These are phyloP conservation scores for Emesis russula DNA, from an alignment of 2,888 invertebrate species.

Conservation along the genomic window DNA sequence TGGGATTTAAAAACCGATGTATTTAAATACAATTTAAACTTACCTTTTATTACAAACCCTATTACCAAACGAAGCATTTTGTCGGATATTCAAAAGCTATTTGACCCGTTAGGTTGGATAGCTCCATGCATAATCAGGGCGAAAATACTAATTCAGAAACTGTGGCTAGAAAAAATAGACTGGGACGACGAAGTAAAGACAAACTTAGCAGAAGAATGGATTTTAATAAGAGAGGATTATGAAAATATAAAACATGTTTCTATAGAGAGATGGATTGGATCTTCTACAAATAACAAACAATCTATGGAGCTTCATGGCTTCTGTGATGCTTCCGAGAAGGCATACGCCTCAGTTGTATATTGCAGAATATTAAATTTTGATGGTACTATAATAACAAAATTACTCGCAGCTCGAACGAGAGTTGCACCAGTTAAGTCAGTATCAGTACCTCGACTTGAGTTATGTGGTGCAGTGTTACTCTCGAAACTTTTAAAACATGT, in stretches of 20 bases:
- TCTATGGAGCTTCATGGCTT: neutral
- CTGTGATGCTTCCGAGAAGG: neutral
- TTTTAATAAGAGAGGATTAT: neutral
- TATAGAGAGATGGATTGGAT: neutral
- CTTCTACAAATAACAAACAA: neutral
- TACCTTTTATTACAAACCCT: too few relatives aligned
- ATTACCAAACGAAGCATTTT: conserved; percentile 19
- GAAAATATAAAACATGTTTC: conserved; percentile 24
- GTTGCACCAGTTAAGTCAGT: conserved; percentile 67
- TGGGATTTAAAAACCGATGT: too few relatives aligned
- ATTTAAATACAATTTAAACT: too few relatives aligned
- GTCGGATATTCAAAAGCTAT: neutral
- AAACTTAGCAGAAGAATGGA: conserved; percentile 27
- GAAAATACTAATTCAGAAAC: conserved; percentile 70
- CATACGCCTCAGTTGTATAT: neutral
- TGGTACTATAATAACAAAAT: neutral
- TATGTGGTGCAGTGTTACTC: conserved; percentile 74
- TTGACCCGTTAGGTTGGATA: conserved; percentile 56
- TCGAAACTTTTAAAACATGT: conserved; percentile 71
- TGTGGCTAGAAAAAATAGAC: conserved; percentile 56
- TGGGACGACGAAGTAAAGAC: conserved; percentile 18
- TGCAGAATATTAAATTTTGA: neutral
- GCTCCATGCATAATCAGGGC: conserved; percentile 56
- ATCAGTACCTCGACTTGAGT: conserved; percentile 68
- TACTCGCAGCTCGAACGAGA: conserved; percentile 65